Evolutionary conservation across 1,140 invertebrate species (phyloP), one percentile per base, ranked within the genome.

Genomic region (Whitmania pigra): DNA sequence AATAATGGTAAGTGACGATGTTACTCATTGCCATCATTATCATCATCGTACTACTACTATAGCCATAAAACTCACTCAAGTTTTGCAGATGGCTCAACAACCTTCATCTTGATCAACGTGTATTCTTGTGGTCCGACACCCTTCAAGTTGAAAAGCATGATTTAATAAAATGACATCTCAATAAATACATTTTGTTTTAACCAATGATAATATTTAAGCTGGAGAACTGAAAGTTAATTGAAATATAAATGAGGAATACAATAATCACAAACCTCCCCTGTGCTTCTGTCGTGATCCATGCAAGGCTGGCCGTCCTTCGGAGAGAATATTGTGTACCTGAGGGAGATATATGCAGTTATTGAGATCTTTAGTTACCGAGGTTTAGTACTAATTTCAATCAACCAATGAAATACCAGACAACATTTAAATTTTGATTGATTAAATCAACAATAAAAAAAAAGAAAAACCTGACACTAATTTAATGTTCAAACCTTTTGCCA

Each of bases 41-140:
- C 55, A n/a, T 57, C 20, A 2, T 25, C 20, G 5, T 57, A 57
- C 25, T 25, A 57, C 20, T 57, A 36, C 31, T 36, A 6, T 6
- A 36, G 6, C 31, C 31, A n/a, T 67, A 22, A n/a, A 25, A 75
- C 76, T 74, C 75, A 81, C 75, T 75, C 79, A 18, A 96, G 81
- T 81, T 87, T 87, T 69, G 85, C 78, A 20, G 93, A 86, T 13
- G 91, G 89, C 79, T 88, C 76, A 20, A 88, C 75, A 0, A 97
- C 78, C 83, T 89, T 88, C 88, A 99, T 89, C 84, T 99, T 99
- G 69, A 99, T 89, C 0, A 99, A 84, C 7, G 94, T 98, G 79
- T 99, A 99, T 80, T 99, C 96, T 82, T 97, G 94, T 13, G 94
- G 93, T 0, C 91, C 95, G 63, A 98, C 94, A 71, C 94, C 95